A percentile compares a stretch with the other conserved stretches of the same genome.
Evolutionary conservation across 2,797 vertebrate genomes (phyloP).

Genomic region (Mormyrus proboscirostris): DNA sequence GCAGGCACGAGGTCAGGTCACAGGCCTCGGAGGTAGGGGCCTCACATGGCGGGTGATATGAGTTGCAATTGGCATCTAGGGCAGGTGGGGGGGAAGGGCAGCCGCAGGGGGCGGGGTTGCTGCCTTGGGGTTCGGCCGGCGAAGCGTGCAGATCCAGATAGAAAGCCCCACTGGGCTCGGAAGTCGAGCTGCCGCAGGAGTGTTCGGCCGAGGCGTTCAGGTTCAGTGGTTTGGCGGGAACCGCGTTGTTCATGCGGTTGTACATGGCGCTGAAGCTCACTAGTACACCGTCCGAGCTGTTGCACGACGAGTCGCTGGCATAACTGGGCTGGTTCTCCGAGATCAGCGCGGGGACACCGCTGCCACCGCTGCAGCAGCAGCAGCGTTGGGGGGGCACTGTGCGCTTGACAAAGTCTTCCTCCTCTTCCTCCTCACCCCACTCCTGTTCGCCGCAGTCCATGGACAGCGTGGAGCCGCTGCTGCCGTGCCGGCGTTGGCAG

Average conservation of each 20-base stretch:
- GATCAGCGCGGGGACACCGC: not conserved
- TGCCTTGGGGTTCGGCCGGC: constrained; percentile 66
- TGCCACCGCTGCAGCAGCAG: constrained; percentile 65
- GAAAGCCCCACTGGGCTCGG: constrained; percentile 71
- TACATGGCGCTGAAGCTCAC: constrained; percentile 96
- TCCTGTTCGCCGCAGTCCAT: constrained; percentile 70
- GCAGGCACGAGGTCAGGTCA: constrained; percentile 80
- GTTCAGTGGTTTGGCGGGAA: constrained; percentile 63
- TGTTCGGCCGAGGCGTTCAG: constrained; percentile 68
- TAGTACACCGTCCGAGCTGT: constrained; percentile 88
- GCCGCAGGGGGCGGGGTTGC: constrained; percentile 52
- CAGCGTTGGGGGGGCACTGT: constrained; percentile 38
- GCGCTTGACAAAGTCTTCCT: constrained; percentile 49
- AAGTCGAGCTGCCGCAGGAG: constrained; percentile 74
- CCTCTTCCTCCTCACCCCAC: constrained; percentile 50
- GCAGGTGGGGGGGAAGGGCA: constrained; percentile 67
- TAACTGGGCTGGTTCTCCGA: constrained; percentile 78
- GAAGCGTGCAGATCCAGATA: constrained; percentile 91
- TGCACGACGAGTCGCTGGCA: constrained; percentile 91
- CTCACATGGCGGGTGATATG: constrained; percentile 71
- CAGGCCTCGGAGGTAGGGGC: constrained; percentile 50
- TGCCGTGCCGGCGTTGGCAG: constrained; percentile 57
- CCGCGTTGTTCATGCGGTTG: constrained; percentile 78
- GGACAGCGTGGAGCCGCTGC: constrained; percentile 75
- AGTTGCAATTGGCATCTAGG: constrained; percentile 92